Conservation (phyloP, 2,888 invertebrate species). For the Sthenelais limicola region DNA sequence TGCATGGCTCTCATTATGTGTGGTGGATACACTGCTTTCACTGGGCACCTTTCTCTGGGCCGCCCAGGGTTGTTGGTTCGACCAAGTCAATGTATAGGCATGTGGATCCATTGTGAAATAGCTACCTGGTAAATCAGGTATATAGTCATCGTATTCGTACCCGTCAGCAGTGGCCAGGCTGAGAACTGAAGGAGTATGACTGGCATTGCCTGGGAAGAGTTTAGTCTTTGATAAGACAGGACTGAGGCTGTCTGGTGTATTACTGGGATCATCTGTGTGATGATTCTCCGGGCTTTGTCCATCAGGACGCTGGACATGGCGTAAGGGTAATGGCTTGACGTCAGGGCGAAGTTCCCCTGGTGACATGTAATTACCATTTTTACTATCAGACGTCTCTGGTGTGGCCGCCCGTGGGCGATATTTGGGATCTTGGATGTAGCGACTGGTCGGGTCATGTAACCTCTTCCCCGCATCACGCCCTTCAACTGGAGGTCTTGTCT, state of each 20-base stretch:
- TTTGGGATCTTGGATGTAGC: constrained; percentile 12
- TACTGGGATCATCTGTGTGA: constrained; percentile 40
- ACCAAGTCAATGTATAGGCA: constrained; percentile 56
- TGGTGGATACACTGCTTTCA: constrained; percentile 24
- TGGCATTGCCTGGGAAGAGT: constrained; percentile 44
- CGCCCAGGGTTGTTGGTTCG: constrained; percentile 47
- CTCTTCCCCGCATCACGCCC: constrained; percentile 50
- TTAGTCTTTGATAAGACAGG: constrained; percentile 43
- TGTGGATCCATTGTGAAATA: constrained; percentile 54
- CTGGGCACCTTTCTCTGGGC: background rate
- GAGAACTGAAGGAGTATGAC: constrained; percentile 46
- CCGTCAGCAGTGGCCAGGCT: constrained; percentile 44
- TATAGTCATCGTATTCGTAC: constrained; percentile 56
- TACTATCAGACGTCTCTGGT: constrained; percentile 18
- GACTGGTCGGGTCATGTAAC: constrained; percentile 25
- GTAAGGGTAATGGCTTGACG: constrained; percentile 48
- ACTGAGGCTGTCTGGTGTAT: constrained; percentile 48
- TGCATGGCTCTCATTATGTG: constrained; percentile 35
- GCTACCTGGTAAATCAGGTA: constrained; percentile 52
- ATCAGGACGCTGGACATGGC: constrained; percentile 48
- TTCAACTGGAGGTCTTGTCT: constrained; percentile 52
- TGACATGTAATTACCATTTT: constrained; percentile 45
- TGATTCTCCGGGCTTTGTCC: constrained; percentile 49
- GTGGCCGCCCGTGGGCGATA: constrained; percentile 2
- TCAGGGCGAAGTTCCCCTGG: constrained; percentile 37